Evolutionary conservation across 2,113 vertebrate genomes (phyloP).

Genomic region (Neomonachus schauinslandi): DNA sequence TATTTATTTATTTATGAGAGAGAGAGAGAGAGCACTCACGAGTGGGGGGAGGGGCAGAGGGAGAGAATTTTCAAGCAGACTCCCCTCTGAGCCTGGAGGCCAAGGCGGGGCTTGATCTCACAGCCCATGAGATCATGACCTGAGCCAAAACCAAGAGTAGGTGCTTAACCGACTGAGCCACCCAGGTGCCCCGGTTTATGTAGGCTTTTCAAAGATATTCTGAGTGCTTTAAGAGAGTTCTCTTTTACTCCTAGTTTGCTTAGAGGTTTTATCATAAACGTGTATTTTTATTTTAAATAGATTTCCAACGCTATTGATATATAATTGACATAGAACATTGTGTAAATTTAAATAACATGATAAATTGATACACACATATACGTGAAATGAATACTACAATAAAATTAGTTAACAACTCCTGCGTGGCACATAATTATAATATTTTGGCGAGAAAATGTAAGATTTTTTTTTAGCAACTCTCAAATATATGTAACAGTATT

Average conservation of each 20-base stretch:
- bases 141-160: background rate
- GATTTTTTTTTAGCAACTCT: background rate
- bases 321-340: background rate
- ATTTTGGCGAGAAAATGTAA: background rate
- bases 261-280: background rate
- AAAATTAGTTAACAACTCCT: background rate
- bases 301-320: background rate
- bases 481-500: background rate
- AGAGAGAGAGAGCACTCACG: background rate
- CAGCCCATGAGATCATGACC: background rate
- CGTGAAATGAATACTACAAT: background rate
- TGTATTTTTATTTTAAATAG: background rate
- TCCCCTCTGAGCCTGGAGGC: background rate
- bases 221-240: background rate
- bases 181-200: background rate
- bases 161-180: background rate
- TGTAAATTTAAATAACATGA: background rate
- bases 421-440: background rate
- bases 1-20: background rate
- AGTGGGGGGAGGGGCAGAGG: background rate
- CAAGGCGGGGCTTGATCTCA: background rate
- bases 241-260: background rate
- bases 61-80: background rate
- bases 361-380: background rate
- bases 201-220: background rate